These are phyloP conservation scores for Meta bourneti DNA, from an alignment of 2,888 invertebrate genomes.

Conservation along the genomic window DNA sequence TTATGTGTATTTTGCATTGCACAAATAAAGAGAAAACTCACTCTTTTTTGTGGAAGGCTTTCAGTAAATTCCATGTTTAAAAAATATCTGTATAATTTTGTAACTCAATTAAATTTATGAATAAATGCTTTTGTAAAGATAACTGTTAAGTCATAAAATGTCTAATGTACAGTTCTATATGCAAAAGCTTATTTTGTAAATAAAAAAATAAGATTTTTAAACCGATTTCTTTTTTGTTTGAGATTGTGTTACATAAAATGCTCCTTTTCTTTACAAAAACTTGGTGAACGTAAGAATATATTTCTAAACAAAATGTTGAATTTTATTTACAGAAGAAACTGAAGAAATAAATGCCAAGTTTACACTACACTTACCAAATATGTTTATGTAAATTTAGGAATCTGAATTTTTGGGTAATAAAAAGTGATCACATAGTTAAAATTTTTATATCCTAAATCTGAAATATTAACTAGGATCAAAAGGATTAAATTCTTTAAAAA, in stretches of 20 bases:
- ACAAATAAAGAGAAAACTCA: neutral
- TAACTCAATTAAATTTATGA: slow-evolving; percentile 6
- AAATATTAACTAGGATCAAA: too few relatives aligned
- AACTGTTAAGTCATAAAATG: slow-evolving; percentile 4
- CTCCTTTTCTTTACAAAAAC: too few relatives aligned
- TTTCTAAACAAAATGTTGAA: too few relatives aligned
- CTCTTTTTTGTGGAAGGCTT: neutral
- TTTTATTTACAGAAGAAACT: neutral
- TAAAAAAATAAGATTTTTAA: neutral
- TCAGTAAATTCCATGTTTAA: neutral
- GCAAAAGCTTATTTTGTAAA: slow-evolving; percentile 37
- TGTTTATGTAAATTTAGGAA: neutral
- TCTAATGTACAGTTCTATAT: slow-evolving; percentile 30
- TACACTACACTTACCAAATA: neutral
- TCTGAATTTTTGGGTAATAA: too few relatives aligned
- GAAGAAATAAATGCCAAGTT: neutral
- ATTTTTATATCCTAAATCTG: too few relatives aligned
- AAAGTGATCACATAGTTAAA: too few relatives aligned
- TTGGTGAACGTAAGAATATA: too few relatives aligned
- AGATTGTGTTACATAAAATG: too few relatives aligned
- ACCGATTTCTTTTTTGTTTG: too few relatives aligned
- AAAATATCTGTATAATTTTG: neutral
- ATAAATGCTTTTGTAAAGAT: slow-evolving; percentile 24
- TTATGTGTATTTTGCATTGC: neutral
- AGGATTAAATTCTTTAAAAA: too few relatives aligned